Evolutionary conservation across 2,113 vertebrate genomes (phyloP), one percentile per base, ranked within the genome.

Genomic region (Paralichthys olivaceus): DNA sequence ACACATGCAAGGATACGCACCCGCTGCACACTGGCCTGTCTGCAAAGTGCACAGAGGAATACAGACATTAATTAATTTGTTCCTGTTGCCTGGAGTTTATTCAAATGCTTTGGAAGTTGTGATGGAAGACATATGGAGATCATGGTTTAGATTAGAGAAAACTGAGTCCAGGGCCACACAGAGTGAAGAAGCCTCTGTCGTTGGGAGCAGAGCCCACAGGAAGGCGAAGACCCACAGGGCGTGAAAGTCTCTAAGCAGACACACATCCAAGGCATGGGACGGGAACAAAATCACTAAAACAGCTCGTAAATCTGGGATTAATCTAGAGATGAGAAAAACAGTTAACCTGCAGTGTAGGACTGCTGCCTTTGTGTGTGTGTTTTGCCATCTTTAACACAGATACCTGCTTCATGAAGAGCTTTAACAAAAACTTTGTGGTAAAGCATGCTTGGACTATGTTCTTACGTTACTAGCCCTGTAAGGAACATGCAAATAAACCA

Each of bases 101-200:
- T 88, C 81, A 84, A 84, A 91, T 82, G 81, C 88, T 89, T 84
- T 84, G 77, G 75, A 88, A 64, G 83, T 78, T 77, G 69, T 90
- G 93, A 94, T 93, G 89, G 85, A 86, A 92, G 90, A 93, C 94
- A 94, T 85, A 85, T 94, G 94, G 85, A 68, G 75, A 70, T 66
- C 84, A 87, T 89, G 91, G 86, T 88, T 93, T 90, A 78, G 90
- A 92, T 93, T 91, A 90, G 87, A 60, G 71, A 57, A 82, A 84
- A 65, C 68, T 8, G 23, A 84, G 72, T 60, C 15, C 2, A 81
- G 14, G 89, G 86, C 92, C 89, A 91, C 91, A 94, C 92, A 92
- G 79, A 90, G 64, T 57, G 88, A 90, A 84, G 85, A 91, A 85
- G 63, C 76, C 75, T 83, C 78, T 80, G 84, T 90, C 86, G 69